A percentile compares a stretch with the other conserved stretches of the same genome.
Evolutionary conservation across 92 coral and sea anemone species (phyloP).

Genomic region (Metridium senile): DNA sequence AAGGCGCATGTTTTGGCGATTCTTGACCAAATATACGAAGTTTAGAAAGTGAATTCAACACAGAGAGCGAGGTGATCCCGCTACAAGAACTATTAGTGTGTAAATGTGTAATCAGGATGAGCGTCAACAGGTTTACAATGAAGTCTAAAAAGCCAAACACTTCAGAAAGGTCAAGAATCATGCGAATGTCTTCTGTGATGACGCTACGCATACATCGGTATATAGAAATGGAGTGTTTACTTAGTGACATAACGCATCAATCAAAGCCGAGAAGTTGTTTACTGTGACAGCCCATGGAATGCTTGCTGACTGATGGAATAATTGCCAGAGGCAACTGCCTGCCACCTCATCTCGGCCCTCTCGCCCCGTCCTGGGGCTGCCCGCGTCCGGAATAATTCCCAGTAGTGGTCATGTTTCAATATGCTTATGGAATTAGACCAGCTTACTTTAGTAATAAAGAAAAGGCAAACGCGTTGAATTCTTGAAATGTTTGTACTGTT

Average conservation of each 20-base stretch:
- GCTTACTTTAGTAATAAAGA: no score
- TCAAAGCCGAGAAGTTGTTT: not conserved
- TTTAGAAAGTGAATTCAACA: not conserved
- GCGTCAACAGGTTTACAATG: slow-evolving; percentile 1
- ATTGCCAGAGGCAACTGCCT: no score
- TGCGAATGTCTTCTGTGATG: slow-evolving; percentile 8
- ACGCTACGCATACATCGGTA: slow-evolving; percentile 12
- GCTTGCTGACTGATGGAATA: not conserved
- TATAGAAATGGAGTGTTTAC: slow-evolving; percentile 16
- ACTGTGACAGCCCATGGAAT: not conserved
- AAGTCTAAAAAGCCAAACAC: slow-evolving; percentile 7
- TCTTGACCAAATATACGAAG: slow-evolving; percentile 2
- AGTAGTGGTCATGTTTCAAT: no score
- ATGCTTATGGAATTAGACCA: no score
- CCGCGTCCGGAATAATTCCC: no score
- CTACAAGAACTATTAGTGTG: not conserved
- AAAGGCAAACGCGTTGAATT: no score
- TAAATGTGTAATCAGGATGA: slow-evolving; percentile 4
- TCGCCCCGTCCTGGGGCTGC: no score
- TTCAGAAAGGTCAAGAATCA: slow-evolving; percentile 23
- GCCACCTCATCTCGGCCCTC: not conserved
- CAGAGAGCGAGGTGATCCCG: not conserved
- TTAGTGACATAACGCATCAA: not conserved
- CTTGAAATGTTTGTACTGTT: slow-evolving; percentile 2
- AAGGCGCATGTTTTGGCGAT: not conserved